Base-by-base conservation (phyloP, 2,113 vertebrate genomes). In the Edolisoma coerulescens region DNA sequence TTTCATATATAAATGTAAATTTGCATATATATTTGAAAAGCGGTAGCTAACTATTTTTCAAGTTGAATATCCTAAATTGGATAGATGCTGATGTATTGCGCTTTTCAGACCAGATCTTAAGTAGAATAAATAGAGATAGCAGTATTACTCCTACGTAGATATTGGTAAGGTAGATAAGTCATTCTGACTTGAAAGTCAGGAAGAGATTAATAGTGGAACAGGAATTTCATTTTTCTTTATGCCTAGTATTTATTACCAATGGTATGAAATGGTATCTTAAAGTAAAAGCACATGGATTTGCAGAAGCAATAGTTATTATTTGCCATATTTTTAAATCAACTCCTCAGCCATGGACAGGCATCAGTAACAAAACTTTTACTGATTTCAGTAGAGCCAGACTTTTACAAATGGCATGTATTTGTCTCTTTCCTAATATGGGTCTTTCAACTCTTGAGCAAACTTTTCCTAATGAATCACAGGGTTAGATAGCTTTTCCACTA, bases 381-480 rank as follows among this genome's bases (percentile, higher is more conserved):
- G 63, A 87, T 82, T 95, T 91, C 82, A 83, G 41, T 30, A 82
- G 63, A 93, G 50, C 50, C 87, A 93, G 84, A 32, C 74, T 83
- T 93, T 79, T 87, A 76, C 50, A 82, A 93, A 87, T 10, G 19
- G n/a, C 61, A 77, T 75, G 23, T 91, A 90, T 93, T 92, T 89
- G 68, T 94, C 47, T 82, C 93, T 95, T 94, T 94, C 91, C 89
- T 95, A 93, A 93, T 91, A 93, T 87, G 90, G 87, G 37, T 87
- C 89, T 97, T 95, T 95, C 78, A 95, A 6, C 89, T 96, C 87
- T 93, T 96, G 91, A 96, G 95, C 80, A 95, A 96, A 92, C 76
- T 95, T 96, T 96, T 96, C 94, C 94, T 95, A 95, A 94, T 97
- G 96, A 95, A 96, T 97, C 93, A 96, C 84, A 92, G 91, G 44